A percentile compares a stretch with the other conserved stretches of the same genome.
Evolutionary conservation across 2,797 vertebrate species (phyloP).

Genomic region (Zenarchopterus dispar): DNA sequence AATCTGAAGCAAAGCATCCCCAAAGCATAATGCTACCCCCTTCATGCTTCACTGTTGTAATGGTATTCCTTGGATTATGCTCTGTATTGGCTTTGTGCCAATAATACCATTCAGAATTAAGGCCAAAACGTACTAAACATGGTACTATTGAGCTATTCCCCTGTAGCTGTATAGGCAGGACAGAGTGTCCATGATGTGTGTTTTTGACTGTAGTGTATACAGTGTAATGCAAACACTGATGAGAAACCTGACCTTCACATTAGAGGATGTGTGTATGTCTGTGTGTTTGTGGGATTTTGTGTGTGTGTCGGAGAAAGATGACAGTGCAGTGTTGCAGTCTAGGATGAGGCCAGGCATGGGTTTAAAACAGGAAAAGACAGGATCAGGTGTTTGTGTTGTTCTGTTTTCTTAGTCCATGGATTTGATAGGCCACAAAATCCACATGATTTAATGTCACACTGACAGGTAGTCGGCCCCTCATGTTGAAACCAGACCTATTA

Average conservation of each 20-base stretch:
- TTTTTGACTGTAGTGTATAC: conserved; percentile 41
- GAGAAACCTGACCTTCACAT: conserved; percentile 56
- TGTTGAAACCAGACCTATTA: too few species aligned
- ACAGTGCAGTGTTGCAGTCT: neutral
- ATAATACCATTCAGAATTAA: too few species aligned
- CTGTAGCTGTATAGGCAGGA: conserved; percentile 33
- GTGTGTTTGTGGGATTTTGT: conserved; percentile 2
- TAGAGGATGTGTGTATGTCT: conserved; percentile 23
- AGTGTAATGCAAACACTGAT: conserved; percentile 40
- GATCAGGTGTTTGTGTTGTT: neutral
- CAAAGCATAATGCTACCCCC: too few species aligned
- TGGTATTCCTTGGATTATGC: too few species aligned
- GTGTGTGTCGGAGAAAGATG: neutral
- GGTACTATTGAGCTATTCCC: conserved; percentile 1
- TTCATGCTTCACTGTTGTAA: too few species aligned
- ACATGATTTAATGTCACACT: too few species aligned
- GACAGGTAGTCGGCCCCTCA: too few species aligned
- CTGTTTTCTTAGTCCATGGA: too few species aligned
- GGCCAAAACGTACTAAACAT: too few species aligned
- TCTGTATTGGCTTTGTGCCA: too few species aligned
- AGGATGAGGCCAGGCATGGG: neutral
- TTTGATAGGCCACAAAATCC: too few species aligned
- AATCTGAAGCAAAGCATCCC: too few species aligned
- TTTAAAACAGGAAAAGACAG: neutral
- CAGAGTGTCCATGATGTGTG: conserved; percentile 38